phyloP scores from a whole-genome alignment of 1,140 invertebrate species.

The Magallana gigas region DNA sequence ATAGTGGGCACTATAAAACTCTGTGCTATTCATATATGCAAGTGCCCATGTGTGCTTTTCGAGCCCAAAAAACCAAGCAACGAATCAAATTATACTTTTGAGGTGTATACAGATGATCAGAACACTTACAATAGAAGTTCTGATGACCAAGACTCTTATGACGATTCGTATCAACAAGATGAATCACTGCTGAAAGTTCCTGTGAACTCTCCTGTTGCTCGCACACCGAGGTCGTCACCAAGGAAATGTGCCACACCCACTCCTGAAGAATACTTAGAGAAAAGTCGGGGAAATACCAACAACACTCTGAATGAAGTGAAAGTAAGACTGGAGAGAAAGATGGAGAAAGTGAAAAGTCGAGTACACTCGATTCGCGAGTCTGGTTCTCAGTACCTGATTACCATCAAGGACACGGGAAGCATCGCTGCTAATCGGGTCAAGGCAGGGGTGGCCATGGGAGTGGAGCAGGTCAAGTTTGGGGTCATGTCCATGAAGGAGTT shows the following conservation, averaged over 20 bases:
- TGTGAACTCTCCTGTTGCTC: slow-evolving; percentile 56
- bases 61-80: slow-evolving; percentile 37
- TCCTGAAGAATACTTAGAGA: slow-evolving; percentile 51
- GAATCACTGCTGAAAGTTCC: slow-evolving; percentile 47
- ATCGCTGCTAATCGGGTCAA: slow-evolving; percentile 69
- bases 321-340: slow-evolving; percentile 67
- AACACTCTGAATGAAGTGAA: slow-evolving; percentile 74
- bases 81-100: slow-evolving; percentile 27
- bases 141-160: slow-evolving; percentile 45
- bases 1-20: slow-evolving; percentile 65
- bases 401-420: slow-evolving; percentile 70
- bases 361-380: slow-evolving; percentile 70
- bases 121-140: slow-evolving; percentile 42
- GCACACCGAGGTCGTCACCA: slow-evolving; percentile 58
- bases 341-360: slow-evolving; percentile 71
- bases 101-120: slow-evolving; percentile 26
- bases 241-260: slow-evolving; percentile 62
- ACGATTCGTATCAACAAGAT: slow-evolving; percentile 39
- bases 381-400: slow-evolving; percentile 72
- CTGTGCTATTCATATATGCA: slow-evolving; percentile 54
- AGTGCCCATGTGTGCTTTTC: slow-evolving; percentile 48
- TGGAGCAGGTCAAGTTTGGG: slow-evolving; percentile 75
- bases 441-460: slow-evolving; percentile 71
- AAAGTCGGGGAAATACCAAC: slow-evolving; percentile 62
- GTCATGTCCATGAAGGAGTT: slow-evolving; percentile 76